Conservation (phyloP, 2,113 vertebrate species). For the Furnarius figulus region DNA sequence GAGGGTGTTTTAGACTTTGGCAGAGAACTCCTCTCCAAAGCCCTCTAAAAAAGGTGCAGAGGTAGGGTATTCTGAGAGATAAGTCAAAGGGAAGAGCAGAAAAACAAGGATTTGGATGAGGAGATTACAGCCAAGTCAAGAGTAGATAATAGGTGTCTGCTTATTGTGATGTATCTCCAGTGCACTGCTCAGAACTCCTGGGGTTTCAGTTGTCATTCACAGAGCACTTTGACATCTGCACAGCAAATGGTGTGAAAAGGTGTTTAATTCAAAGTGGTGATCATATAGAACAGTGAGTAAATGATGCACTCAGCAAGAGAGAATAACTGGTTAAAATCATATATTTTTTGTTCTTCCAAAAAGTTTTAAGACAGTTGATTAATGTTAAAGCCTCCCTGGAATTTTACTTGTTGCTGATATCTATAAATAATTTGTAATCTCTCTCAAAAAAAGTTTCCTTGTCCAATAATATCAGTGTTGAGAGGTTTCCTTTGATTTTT, state of each 20-base stretch:
- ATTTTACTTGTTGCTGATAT: constrained; percentile 29
- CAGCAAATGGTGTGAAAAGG: constrained; percentile 44
- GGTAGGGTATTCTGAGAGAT: not conserved
- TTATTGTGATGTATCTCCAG: not conserved
- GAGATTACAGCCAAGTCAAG: constrained; percentile 26
- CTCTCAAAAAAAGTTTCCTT: constrained; percentile 40
- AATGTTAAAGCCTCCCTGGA: constrained; percentile 47
- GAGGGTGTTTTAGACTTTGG: not conserved
- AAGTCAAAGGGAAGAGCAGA: constrained; percentile 1
- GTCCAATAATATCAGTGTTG: constrained; percentile 21
- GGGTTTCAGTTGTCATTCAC: constrained; percentile 33
- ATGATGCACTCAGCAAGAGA: not conserved
- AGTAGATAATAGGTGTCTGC: constrained; percentile 35
- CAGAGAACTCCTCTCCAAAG: not conserved
- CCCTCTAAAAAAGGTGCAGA: not conserved
- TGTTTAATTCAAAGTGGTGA: constrained; percentile 48
- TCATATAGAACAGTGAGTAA: constrained; percentile 31
- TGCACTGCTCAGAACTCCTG: constrained; percentile 18
- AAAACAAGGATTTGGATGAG: constrained; percentile 10
- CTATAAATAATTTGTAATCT: constrained; percentile 43
- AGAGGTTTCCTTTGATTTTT: constrained; percentile 56
- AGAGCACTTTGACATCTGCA: constrained; percentile 55
- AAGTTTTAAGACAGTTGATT: constrained; percentile 51
- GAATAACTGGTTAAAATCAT: not conserved
- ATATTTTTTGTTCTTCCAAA: constrained; percentile 26